A percentile compares a stretch with the other conserved stretches of the same genome.
Evolutionary conservation across 2,888 invertebrate species (phyloP).

Genomic region (Alsophila aescularia): DNA sequence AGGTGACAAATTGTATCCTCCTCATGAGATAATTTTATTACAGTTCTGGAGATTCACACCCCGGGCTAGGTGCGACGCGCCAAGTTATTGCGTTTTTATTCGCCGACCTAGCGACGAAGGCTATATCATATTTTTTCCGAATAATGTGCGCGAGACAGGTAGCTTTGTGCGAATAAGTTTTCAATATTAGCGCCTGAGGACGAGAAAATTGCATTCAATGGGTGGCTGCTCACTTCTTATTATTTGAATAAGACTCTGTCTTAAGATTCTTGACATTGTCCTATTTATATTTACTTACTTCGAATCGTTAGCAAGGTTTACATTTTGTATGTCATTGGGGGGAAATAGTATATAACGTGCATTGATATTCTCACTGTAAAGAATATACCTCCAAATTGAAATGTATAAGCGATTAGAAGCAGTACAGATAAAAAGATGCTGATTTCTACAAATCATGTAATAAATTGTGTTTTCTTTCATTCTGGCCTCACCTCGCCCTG

Average conservation of each 20-base stretch:
- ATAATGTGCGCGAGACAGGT: conserved; percentile 61
- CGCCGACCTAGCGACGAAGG: conserved; percentile 56
- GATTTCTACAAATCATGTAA: no score
- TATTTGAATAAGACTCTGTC: conserved; percentile 3
- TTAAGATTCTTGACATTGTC: conserved; percentile 7
- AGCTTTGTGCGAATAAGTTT: conserved; percentile 59
- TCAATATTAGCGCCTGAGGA: conserved; percentile 46
- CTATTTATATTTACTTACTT: background rate
- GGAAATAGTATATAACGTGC: no score
- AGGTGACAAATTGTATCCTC: conserved; percentile 70
- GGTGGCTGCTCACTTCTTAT: conserved; percentile 19
- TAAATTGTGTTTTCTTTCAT: no score
- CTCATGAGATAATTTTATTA: conserved; percentile 78
- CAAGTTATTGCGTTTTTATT: conserved; percentile 79
- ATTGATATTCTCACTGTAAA: no score
- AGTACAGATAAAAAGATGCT: no score
- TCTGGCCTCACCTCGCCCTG: no score
- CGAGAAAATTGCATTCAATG: conserved; percentile 26
- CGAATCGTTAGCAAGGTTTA: background rate
- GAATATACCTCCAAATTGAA: no score
- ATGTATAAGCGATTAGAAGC: no score
- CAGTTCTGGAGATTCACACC: conserved; percentile 66
- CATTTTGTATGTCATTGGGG: background rate
- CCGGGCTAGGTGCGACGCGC: conserved; percentile 55
- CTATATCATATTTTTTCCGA: conserved; percentile 69